These are phyloP conservation scores for Beroe forskalii DNA, from an alignment of 37 sponge, comb jelly and placozoan genomes.

Conservation along the genomic window DNA sequence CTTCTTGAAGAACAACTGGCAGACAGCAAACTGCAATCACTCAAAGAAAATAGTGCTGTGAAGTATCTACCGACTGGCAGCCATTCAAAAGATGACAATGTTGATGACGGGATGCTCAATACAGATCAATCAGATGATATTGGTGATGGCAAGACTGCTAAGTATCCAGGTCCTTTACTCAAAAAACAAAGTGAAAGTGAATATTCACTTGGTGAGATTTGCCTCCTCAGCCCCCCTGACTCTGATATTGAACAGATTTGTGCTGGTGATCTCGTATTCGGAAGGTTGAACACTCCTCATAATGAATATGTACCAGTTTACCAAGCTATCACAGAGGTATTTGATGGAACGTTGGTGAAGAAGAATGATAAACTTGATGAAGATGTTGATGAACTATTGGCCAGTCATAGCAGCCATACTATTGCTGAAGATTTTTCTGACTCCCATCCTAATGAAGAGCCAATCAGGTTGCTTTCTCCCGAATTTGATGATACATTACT, in stretches of 20 bases:
- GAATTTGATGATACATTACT: too few relatives aligned
- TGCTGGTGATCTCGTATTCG: conserved; percentile 24
- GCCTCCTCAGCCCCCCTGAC: neutral
- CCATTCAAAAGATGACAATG: neutral
- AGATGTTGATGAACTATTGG: neutral
- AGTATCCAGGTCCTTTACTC: neutral
- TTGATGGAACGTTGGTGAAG: too few relatives aligned
- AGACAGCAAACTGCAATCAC: neutral
- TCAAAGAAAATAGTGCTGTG: neutral
- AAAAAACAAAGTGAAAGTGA: conserved; percentile 2
- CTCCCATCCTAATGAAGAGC: too few relatives aligned
- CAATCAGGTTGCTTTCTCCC: too few relatives aligned
- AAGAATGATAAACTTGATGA: too few relatives aligned
- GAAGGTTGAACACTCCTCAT: neutral
- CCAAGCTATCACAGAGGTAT: conserved; percentile 21
- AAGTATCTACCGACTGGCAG: neutral
- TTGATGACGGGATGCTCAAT: too few relatives aligned
- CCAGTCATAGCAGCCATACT: neutral
- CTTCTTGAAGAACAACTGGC: neutral
- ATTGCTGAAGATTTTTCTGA: neutral
- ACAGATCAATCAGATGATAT: neutral
- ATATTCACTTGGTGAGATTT: conserved; percentile 16
- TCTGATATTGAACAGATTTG: neutral
- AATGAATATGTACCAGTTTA: neutral
- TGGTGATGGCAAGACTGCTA: neutral